Evolutionary conservation across 1,140 invertebrate species (phyloP).

Genomic region (Pseudomyrmex concolor): DNA sequence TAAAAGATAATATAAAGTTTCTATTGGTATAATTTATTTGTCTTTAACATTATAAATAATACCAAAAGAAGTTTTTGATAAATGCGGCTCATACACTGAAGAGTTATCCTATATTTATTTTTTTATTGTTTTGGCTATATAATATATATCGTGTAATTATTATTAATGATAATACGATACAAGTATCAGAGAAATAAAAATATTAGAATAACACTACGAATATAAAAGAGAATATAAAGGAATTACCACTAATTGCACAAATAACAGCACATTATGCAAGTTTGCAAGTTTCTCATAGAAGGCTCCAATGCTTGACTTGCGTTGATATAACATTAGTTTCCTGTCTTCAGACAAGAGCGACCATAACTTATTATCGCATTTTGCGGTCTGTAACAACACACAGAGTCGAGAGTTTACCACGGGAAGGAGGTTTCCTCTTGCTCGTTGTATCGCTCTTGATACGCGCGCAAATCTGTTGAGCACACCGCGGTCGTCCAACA

Average conservation of each 20-base stretch:
- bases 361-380: conserved; percentile 71
- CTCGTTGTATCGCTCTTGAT: conserved; percentile 41
- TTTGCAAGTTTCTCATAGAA: conserved; percentile 53
- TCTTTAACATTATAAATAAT: too few relatives aligned
- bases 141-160: too few relatives aligned
- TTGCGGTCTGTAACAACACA: conserved; percentile 64
- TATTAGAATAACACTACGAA: not conserved
- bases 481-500: conserved; percentile 16
- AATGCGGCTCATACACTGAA: too few relatives aligned
- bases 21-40: too few relatives aligned
- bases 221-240: too few relatives aligned
- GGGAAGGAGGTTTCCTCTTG: conserved; percentile 16
- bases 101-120: too few relatives aligned
- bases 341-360: conserved; percentile 62
- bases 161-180: not conserved
- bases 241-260: conserved; percentile 45
- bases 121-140: too few relatives aligned
- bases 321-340: conserved; percentile 63
- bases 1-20: too few relatives aligned
- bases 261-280: conserved; percentile 48
- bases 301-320: conserved; percentile 47
- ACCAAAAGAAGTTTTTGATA: too few relatives aligned
- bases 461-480: conserved; percentile 48
- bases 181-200: not conserved
- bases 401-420: conserved; percentile 26